Conservation (phyloP, 2,888 invertebrate species). For the Temnothorax ravouxi region DNA sequence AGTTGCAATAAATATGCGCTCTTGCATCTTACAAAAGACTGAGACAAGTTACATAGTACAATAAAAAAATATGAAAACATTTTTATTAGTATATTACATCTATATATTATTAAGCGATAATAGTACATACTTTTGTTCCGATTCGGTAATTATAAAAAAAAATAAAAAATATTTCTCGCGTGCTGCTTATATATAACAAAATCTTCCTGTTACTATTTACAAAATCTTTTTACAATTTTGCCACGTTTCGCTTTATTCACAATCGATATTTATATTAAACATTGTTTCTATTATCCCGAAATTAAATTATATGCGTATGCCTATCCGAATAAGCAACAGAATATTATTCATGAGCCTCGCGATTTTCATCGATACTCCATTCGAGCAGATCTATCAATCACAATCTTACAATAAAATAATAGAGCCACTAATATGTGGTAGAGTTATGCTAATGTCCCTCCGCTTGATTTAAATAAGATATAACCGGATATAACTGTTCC, state of each 20-base stretch:
- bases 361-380: background rate
- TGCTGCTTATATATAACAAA: constrained; percentile 59
- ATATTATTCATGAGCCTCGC: background rate
- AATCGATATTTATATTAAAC: constrained; percentile 1
- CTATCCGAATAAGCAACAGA: background rate
- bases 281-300: background rate
- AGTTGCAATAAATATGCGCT: background rate
- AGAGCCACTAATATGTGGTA: background rate
- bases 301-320: background rate
- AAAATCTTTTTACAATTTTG: constrained; percentile 80
- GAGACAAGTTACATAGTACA: constrained; percentile 53
- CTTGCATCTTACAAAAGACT: background rate
- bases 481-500: background rate
- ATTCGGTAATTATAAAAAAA: constrained; percentile 50
- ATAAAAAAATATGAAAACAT: constrained; percentile 80
- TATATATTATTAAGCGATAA: constrained; percentile 63
- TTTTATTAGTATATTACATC: constrained; percentile 74
- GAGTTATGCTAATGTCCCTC: background rate
- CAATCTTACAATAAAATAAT: constrained; percentile 24
- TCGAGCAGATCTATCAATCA: background rate
- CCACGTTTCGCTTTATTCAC: background rate
- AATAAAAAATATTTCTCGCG: constrained; percentile 24
- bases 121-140: constrained; percentile 49
- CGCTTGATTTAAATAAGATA: constrained; percentile 15
- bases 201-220: constrained; percentile 78